Evolutionary conservation across 1,140 invertebrate species (phyloP).

Genomic region (Polypedilum vanderplanki): DNA sequence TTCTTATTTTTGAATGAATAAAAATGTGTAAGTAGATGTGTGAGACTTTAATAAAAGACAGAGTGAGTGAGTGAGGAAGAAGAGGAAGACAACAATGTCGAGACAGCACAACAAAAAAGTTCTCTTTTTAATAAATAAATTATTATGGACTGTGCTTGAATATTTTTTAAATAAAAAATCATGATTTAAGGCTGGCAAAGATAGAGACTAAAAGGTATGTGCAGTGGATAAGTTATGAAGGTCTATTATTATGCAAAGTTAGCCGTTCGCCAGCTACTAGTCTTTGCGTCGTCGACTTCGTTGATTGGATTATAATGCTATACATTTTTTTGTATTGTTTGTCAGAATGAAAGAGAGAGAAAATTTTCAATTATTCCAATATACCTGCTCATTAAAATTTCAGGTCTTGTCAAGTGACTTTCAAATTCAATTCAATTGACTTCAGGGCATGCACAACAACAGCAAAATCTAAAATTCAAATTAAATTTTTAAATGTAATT

Average conservation of each 20-base stretch:
- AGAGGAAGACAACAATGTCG: not conserved
- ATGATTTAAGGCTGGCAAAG: no score
- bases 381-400: not conserved
- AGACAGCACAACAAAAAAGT: not conserved
- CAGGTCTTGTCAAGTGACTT: not conserved
- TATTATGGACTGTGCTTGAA: no score
- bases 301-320: conserved; percentile 18
- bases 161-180: no score
- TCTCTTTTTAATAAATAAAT: not conserved
- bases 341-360: not conserved
- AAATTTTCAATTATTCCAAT: not conserved
- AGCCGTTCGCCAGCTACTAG: not conserved
- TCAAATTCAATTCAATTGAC: conserved; percentile 4
- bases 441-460: not conserved
- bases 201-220: no score
- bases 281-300: not conserved
- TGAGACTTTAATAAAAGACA: no score
- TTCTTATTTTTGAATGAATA: no score
- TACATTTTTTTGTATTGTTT: not conserved
- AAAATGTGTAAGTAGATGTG: no score
- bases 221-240: not conserved
- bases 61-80: no score
- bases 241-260: conserved; percentile 19
- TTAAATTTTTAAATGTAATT: conserved; percentile 15
- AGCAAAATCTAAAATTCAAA: not conserved